Percentiles rank a stretch among this genome's conserved stretches.
These are phyloP conservation scores for Mola mola DNA, from an alignment of 2,113 vertebrate species.

Conservation along the genomic window DNA sequence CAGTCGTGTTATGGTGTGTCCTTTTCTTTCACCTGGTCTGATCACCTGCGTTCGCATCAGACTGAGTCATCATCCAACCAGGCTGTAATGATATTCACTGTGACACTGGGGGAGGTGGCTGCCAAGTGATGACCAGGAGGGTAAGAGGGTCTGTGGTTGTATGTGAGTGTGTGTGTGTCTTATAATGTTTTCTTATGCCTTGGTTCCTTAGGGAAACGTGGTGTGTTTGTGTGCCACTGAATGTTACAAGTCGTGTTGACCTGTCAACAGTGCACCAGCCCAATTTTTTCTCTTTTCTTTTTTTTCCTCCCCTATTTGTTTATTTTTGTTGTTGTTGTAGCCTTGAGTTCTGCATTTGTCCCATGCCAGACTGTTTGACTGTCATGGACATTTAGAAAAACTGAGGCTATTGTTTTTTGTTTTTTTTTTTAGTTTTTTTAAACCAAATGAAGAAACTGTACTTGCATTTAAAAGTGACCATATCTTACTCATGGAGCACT, in stretches of 20 bases:
- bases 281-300: not conserved
- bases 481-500: constrained; percentile 58
- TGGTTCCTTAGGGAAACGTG: constrained; percentile 64
- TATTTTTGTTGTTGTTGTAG: constrained; percentile 31
- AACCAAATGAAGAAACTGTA: constrained; percentile 68
- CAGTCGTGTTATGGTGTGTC: constrained; percentile 18
- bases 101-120: constrained; percentile 63
- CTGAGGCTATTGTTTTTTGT: constrained; percentile 53
- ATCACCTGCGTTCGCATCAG: constrained; percentile 32
- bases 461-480: constrained; percentile 63
- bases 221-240: constrained; percentile 76
- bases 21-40: constrained; percentile 21
- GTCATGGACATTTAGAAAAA: constrained; percentile 52
- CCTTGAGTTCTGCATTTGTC: constrained; percentile 44
- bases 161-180: constrained; percentile 28
- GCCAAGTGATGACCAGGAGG: constrained; percentile 32
- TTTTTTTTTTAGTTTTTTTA: constrained; percentile 48
- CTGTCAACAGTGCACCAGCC: constrained; percentile 66
- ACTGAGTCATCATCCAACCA: constrained; percentile 44
- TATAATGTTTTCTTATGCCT: constrained; percentile 54
- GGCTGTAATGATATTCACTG: constrained; percentile 75
- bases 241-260: constrained; percentile 82
- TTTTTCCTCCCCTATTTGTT: not conserved
- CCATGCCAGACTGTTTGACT: constrained; percentile 65
- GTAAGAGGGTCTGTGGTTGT: constrained; percentile 30